These are phyloP conservation scores for Dunckerocampus dactyliophorus DNA, from an alignment of 2,113 vertebrate species.

Conservation along the genomic window DNA sequence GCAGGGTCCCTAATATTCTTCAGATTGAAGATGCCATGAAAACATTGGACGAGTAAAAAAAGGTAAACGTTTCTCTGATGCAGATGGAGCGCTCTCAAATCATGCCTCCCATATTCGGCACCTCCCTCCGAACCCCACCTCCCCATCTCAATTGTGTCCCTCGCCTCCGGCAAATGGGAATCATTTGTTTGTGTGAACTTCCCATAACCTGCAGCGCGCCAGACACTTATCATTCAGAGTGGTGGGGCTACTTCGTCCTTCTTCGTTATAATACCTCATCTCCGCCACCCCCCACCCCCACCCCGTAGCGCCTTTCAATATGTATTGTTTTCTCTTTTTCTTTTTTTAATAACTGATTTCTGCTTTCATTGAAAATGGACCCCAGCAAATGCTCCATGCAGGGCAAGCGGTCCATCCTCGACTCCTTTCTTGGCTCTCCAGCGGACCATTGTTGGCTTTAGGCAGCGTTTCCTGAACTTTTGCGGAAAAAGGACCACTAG, in stretches of 20 bases:
- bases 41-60: constrained; percentile 50
- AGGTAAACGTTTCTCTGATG: constrained; percentile 58
- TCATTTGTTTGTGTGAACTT: constrained; percentile 77
- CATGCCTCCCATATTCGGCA: constrained; percentile 40
- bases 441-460: neutral
- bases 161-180: constrained; percentile 70
- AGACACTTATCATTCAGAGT: constrained; percentile 75
- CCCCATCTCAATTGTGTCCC: constrained; percentile 66
- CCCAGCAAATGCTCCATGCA: neutral
- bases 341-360: constrained; percentile 1
- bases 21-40: constrained; percentile 50
- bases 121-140: constrained; percentile 8
- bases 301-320: constrained; percentile 17
- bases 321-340: constrained; percentile 22
- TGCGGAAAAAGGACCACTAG: too few relatives aligned
- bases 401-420: neutral
- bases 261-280: constrained; percentile 52
- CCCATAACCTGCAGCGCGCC: constrained; percentile 63
- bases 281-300: constrained; percentile 9
- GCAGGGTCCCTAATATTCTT: constrained; percentile 52
- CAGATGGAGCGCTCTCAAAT: constrained; percentile 64
- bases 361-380: constrained; percentile 1
- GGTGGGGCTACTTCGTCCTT: constrained; percentile 47
- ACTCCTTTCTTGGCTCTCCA: neutral
- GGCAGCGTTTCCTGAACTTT: too few relatives aligned